These are phyloP conservation scores for Ascaphus truei DNA, from an alignment of 2,113 vertebrate genomes.

Conservation along the genomic window DNA sequence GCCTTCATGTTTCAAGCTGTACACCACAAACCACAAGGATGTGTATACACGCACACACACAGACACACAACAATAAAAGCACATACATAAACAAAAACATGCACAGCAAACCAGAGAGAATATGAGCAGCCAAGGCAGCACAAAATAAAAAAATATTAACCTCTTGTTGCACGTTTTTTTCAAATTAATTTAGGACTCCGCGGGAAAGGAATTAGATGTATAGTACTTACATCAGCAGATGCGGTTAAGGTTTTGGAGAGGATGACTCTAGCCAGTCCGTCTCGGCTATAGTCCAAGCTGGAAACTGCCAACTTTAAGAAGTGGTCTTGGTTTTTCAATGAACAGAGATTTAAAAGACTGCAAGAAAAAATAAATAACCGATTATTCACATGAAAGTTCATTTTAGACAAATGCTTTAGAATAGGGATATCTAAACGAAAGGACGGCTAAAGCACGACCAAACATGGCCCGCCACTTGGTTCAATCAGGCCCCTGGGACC, in stretches of 20 bases:
- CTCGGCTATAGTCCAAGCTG: constrained; percentile 93
- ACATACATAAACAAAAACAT: not conserved
- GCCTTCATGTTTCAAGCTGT: too few relatives aligned
- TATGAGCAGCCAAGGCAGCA: not conserved
- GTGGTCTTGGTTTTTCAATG: constrained; percentile 95
- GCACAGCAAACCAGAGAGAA: not conserved
- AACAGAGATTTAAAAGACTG: constrained; percentile 94
- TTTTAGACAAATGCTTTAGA: not conserved
- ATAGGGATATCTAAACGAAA: too few relatives aligned
- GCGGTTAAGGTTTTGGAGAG: constrained; percentile 96
- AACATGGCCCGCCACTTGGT: too few relatives aligned
- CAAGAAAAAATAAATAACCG: constrained; percentile 21
- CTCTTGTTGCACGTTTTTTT: not conserved
- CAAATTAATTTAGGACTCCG: too few relatives aligned
- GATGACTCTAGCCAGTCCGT: constrained; percentile 91
- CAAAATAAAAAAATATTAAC: not conserved
- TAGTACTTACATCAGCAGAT: constrained; percentile 84
- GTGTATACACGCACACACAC: too few relatives aligned
- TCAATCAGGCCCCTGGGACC: too few relatives aligned
- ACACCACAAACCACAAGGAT: too few relatives aligned
- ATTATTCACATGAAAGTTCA: not conserved
- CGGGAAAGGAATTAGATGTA: not conserved
- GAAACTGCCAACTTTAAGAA: constrained; percentile 92
- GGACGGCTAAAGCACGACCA: too few relatives aligned
- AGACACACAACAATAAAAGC: too few relatives aligned